Percentiles rank a stretch among this genome's conserved stretches.
phyloP scores from a whole-genome alignment of 2,797 vertebrate genomes.

The Peromyscus nudipes region DNA sequence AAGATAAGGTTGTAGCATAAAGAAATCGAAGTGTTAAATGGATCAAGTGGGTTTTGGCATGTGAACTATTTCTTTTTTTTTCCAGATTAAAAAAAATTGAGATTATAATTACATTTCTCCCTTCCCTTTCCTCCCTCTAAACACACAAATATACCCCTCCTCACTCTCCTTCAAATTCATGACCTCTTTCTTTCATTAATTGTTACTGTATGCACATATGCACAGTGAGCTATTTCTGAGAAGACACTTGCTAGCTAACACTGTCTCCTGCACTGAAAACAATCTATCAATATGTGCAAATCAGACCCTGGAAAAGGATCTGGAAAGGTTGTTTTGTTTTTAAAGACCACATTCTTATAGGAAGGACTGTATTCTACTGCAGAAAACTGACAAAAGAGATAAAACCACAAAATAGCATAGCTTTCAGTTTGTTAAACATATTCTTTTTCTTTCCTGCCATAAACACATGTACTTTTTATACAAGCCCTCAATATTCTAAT shows the following conservation, averaged over 20 bases:
- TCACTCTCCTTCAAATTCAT: too few relatives aligned
- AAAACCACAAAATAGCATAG: neutral
- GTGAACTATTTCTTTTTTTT: constrained; percentile 43
- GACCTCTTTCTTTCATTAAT: neutral
- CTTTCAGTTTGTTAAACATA: constrained; percentile 42
- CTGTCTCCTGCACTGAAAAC: constrained; percentile 34
- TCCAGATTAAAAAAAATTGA: neutral
- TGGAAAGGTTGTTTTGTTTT: constrained; percentile 27
- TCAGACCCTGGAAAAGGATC: constrained; percentile 28
- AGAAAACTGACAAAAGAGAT: constrained; percentile 22
- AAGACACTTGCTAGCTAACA: constrained; percentile 52
- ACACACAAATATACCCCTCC: too few relatives aligned
- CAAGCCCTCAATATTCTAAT: constrained; percentile 22
- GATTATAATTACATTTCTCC: neutral
- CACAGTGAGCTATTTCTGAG: constrained; percentile 39
- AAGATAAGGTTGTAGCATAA: constrained; percentile 65
- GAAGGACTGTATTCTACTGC: constrained; percentile 15
- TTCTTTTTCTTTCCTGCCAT: constrained; percentile 17
- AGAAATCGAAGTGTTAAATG: constrained; percentile 68
- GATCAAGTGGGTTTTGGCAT: constrained; percentile 58
- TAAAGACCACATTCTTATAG: neutral
- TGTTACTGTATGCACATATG: too few relatives aligned
- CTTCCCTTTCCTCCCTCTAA: neutral
- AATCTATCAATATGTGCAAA: constrained; percentile 39
- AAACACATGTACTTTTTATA: constrained; percentile 9